Percentiles rank a stretch among this genome's conserved stretches.
phyloP scores from a whole-genome alignment of 2,113 vertebrate species.

The Pipa parva region DNA sequence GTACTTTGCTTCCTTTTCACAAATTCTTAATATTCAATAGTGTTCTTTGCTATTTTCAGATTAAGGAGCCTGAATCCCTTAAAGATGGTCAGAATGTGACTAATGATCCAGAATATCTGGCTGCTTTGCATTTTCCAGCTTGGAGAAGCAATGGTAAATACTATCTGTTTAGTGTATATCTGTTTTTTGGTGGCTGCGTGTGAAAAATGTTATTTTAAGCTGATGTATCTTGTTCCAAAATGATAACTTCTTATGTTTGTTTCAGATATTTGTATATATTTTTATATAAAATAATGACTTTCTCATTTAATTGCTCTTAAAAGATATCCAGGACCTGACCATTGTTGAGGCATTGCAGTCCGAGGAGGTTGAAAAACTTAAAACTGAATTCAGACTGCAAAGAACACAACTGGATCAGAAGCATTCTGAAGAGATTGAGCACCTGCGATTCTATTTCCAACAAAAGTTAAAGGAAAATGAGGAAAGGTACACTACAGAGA shows the following conservation, averaged over 20 bases:
- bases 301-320: slow-evolving; percentile 1
- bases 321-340: slow-evolving; percentile 34
- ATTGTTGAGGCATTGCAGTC: slow-evolving; percentile 38
- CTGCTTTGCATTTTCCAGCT: not conserved
- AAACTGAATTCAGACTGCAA: slow-evolving; percentile 56
- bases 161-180: too few relatives aligned
- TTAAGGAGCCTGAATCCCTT: not conserved
- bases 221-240: not conserved
- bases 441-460: slow-evolving; percentile 65
- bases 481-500: slow-evolving; percentile 64
- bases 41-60: not conserved
- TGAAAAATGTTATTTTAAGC: not conserved
- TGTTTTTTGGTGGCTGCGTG: too few relatives aligned
- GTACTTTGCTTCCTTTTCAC: too few relatives aligned
- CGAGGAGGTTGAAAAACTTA: slow-evolving; percentile 56
- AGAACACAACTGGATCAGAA: slow-evolving; percentile 65
- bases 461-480: slow-evolving; percentile 72
- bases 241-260: not conserved
- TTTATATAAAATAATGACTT: not conserved
- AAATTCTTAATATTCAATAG: too few relatives aligned
- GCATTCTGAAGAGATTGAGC: slow-evolving; percentile 69
- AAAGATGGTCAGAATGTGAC: not conserved
- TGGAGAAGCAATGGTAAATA: not conserved
- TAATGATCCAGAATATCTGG: too few relatives aligned
- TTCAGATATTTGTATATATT: not conserved